phyloP scores from a whole-genome alignment of 2,797 vertebrate genomes.

The Todus mexicanus region DNA sequence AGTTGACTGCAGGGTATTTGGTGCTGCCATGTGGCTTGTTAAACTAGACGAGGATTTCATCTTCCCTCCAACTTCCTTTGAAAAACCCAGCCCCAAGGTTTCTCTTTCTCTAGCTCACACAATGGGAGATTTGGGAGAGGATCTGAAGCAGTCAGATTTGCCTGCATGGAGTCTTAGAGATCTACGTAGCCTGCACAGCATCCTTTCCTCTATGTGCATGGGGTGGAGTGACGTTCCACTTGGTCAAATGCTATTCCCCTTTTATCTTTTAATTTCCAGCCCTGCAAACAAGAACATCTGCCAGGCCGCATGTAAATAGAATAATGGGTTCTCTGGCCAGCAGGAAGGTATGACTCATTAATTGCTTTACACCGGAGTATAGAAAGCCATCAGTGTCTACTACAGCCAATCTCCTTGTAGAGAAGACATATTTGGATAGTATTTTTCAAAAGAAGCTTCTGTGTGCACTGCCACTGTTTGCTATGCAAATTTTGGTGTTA shows the following conservation, averaged over 20 bases:
- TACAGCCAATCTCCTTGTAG: not conserved
- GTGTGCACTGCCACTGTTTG: slow-evolving; percentile 41
- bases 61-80: not conserved
- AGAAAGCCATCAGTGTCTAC: slow-evolving; percentile 27
- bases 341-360: slow-evolving; percentile 59
- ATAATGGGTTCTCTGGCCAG: slow-evolving; percentile 40
- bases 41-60: not conserved
- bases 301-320: slow-evolving; percentile 19
- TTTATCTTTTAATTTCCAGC: slow-evolving; percentile 58
- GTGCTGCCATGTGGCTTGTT: not conserved
- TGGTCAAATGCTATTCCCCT: not conserved
- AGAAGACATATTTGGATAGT: not conserved
- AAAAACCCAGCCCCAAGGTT: slow-evolving; percentile 25
- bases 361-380: slow-evolving; percentile 43
- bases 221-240: not conserved
- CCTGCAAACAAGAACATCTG: slow-evolving; percentile 55
- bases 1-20: not conserved
- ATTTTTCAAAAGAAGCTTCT: slow-evolving; percentile 33
- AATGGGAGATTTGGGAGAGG: not conserved
- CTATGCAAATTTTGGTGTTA: slow-evolving; percentile 73
- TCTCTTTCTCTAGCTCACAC: not conserved
- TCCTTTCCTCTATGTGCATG: rapidly evolving
- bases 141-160: not conserved
- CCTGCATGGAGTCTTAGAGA: not conserved
- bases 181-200: not conserved